A percentile compares a stretch with the other conserved stretches of the same genome.
Conservation (phyloP, 2,888 invertebrate genomes). For the Cephus nigrinus region DNA sequence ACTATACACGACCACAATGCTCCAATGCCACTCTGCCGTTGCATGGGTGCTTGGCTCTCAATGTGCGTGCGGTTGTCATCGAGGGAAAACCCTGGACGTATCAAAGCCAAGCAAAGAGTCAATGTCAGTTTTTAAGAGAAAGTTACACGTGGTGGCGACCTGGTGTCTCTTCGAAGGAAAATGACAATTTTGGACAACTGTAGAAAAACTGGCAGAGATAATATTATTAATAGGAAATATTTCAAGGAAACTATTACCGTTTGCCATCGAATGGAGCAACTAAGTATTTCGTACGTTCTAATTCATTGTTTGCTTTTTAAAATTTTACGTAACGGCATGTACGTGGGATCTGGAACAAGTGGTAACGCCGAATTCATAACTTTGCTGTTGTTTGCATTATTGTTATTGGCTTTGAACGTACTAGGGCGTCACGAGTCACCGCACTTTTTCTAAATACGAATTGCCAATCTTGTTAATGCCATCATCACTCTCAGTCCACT, state of each 20-base stretch:
- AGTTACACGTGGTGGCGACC: background rate
- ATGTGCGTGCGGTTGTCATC: conserved; percentile 44
- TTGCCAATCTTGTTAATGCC: conserved; percentile 51
- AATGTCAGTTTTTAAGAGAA: background rate
- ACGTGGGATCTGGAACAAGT: background rate
- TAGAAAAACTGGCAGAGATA: background rate
- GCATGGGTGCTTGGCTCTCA: conserved; percentile 44
- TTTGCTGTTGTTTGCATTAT: background rate
- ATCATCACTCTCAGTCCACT: conserved; percentile 36
- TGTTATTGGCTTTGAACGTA: conserved; percentile 13
- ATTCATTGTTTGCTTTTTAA: background rate
- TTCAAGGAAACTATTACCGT: background rate
- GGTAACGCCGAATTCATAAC: background rate
- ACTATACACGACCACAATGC: conserved; percentile 60
- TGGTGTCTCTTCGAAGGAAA: background rate
- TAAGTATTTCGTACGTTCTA: too few relatives aligned
- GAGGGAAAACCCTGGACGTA: conserved; percentile 35
- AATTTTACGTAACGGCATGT: background rate
- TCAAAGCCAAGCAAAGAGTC: conserved; percentile 29
- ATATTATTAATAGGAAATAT: background rate
- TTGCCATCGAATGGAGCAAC: background rate
- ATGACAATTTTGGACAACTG: accelerated
- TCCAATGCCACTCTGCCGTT: conserved; percentile 52
- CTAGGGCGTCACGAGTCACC: conserved; percentile 31
- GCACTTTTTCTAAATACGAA: conserved; percentile 51